phyloP scores from a whole-genome alignment of 2,888 invertebrate species.

The Elegia similella region DNA sequence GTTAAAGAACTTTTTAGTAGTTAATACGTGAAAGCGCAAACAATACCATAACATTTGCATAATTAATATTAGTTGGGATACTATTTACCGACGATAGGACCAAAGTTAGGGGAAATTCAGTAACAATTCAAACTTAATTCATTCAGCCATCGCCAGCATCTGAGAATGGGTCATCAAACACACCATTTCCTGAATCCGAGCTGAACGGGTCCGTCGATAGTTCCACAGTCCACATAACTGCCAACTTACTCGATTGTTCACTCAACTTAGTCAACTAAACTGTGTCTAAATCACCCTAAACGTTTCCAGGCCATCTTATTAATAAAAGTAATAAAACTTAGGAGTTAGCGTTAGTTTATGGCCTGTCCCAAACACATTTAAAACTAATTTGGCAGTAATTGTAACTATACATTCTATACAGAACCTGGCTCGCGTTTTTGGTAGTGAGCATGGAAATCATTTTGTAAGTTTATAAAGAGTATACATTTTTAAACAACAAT shows the following conservation, averaged over 20 bases:
- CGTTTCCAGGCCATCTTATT: not conserved
- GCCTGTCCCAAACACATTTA: constrained; percentile 3
- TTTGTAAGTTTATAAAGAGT: too few relatives aligned
- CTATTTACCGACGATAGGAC: not conserved
- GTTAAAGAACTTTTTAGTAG: too few relatives aligned
- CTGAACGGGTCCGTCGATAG: not conserved
- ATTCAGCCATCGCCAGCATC: not conserved
- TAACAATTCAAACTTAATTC: not conserved
- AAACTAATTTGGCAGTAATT: constrained; percentile 5
- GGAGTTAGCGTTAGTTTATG: not conserved
- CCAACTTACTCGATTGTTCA: not conserved
- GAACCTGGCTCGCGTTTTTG: not conserved
- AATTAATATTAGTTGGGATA: too few relatives aligned
- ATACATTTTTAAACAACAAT: too few relatives aligned
- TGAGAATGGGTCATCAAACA: constrained; percentile 3
- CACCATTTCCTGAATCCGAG: constrained; percentile 3
- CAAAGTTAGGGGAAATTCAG: not conserved
- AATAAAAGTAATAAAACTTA: constrained; percentile 6
- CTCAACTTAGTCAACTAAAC: not conserved
- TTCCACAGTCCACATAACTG: not conserved
- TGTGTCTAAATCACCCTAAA: constrained; percentile 1
- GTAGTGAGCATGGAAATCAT: too few relatives aligned
- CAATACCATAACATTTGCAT: too few relatives aligned
- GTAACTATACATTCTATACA: not conserved
- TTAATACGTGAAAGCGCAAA: too few relatives aligned